Evolutionary conservation across 1,140 invertebrate genomes (phyloP).

Genomic region (Amyelois transitella): DNA sequence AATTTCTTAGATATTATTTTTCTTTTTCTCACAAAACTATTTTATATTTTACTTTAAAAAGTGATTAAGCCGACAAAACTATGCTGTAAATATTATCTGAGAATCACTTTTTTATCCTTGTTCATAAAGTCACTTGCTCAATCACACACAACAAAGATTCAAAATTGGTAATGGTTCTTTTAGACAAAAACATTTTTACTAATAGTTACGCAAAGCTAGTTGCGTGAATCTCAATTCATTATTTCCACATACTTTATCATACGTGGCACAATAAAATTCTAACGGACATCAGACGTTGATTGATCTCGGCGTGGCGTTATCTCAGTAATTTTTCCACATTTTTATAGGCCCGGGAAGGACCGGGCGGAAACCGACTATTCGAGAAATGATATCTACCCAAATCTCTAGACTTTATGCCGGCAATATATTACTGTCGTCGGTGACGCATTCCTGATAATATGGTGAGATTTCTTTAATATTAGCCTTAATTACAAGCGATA

Average conservation of each 20-base stretch:
- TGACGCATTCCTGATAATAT: slow-evolving; percentile 48
- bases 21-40: no score
- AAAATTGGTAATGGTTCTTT: background rate
- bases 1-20: background rate
- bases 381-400: slow-evolving; percentile 57
- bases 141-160: background rate
- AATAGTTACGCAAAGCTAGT: background rate
- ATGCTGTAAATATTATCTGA: no score
- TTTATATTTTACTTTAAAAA: no score
- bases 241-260: background rate
- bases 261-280: background rate
- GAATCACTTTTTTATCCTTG: no score
- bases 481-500: slow-evolving; percentile 65
- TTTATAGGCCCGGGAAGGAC: slow-evolving; percentile 38
- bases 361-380: slow-evolving; percentile 54
- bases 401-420: slow-evolving; percentile 66
- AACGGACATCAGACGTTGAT: slow-evolving; percentile 43
- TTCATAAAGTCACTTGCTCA: no score
- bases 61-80: no score
- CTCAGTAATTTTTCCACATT: slow-evolving; percentile 57
- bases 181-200: background rate
- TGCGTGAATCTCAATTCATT: background rate
- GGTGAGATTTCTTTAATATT: slow-evolving; percentile 54
- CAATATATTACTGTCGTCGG: slow-evolving; percentile 60
- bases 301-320: slow-evolving; percentile 43